Evolutionary conservation across 1,140 invertebrate species (phyloP).

Genomic region (Temnothorax nylanderi): DNA sequence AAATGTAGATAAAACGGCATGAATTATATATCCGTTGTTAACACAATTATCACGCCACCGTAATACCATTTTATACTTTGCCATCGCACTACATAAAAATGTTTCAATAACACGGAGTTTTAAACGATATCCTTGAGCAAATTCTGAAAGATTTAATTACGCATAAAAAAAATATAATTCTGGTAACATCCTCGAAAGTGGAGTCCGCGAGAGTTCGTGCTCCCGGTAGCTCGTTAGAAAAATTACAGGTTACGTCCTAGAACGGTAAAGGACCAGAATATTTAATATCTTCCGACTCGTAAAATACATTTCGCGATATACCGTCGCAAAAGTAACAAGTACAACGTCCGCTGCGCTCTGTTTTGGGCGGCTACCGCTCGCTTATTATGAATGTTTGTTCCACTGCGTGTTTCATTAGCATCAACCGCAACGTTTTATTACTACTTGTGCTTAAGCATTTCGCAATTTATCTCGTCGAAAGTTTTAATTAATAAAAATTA

Average conservation of each 20-base stretch:
- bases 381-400: conserved; percentile 51
- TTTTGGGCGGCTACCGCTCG: conserved; percentile 42
- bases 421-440: conserved; percentile 59
- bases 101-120: conserved; percentile 10
- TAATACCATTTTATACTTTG: not conserved
- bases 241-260: conserved; percentile 16
- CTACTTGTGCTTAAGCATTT: conserved; percentile 56
- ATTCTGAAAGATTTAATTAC: conserved; percentile 42
- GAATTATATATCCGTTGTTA: not conserved
- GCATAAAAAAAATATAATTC: not conserved
- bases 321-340: conserved; percentile 39
- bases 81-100: conserved; percentile 7
- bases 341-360: conserved; percentile 32
- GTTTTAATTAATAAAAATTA: conserved; percentile 63
- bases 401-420: conserved; percentile 58
- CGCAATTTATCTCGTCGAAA: conserved; percentile 44
- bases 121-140: conserved; percentile 6
- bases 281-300: conserved; percentile 46
- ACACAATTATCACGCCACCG: not conserved
- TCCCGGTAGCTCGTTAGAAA: conserved; percentile 35
- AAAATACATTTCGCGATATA: conserved; percentile 47
- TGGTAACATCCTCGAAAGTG: conserved; percentile 24
- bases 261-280: conserved; percentile 32
- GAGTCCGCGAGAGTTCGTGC: not conserved
- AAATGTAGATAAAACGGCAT: not conserved